These are phyloP conservation scores for Epirrhoe alternata DNA, from an alignment of 2,888 invertebrate species.

Conservation along the genomic window DNA sequence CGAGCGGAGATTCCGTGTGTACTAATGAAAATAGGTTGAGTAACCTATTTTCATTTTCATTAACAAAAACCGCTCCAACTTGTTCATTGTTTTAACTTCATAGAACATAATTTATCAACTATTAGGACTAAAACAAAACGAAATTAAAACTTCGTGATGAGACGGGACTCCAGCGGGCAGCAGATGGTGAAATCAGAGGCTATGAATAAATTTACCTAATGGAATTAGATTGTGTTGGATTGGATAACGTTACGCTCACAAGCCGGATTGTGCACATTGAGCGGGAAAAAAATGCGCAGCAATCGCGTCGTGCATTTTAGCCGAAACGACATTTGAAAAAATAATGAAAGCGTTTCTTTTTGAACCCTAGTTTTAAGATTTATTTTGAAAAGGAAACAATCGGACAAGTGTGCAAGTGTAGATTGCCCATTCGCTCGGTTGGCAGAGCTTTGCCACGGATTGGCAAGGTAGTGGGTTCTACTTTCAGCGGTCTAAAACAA, in stretches of 20 bases:
- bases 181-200: conserved; percentile 47
- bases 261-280: conserved; percentile 22
- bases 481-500: background rate
- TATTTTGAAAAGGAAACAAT: too few relatives aligned
- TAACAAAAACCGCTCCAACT: background rate
- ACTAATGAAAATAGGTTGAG: background rate
- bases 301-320: conserved; percentile 13
- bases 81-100: conserved; percentile 4
- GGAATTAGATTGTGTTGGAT: conserved; percentile 55
- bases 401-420: too few relatives aligned
- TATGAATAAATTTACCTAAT: conserved; percentile 61
- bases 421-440: too few relatives aligned
- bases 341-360: too few relatives aligned
- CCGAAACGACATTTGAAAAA: background rate
- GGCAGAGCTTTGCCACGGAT: too few relatives aligned
- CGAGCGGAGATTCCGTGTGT: too few relatives aligned
- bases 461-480: too few relatives aligned
- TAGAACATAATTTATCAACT: conserved; percentile 24
- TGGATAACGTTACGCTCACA: conserved; percentile 31
- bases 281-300: conserved; percentile 8
- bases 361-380: too few relatives aligned
- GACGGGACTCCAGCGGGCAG: conserved; percentile 39
- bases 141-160: conserved; percentile 45
- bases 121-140: conserved; percentile 27
- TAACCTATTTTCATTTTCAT: background rate